phyloP scores from a whole-genome alignment of 2,888 invertebrate species.

The Drosophila histrio region DNA sequence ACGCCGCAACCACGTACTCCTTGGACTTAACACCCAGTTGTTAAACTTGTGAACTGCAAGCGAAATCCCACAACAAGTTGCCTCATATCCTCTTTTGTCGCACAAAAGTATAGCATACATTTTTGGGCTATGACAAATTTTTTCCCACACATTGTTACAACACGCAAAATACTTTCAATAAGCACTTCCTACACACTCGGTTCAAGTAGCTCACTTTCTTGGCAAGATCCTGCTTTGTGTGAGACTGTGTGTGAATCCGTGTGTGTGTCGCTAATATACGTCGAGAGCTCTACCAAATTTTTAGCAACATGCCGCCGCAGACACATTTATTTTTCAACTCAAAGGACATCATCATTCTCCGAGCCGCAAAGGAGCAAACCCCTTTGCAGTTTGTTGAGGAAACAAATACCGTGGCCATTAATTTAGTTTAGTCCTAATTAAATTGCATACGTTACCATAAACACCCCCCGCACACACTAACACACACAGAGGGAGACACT shows the following conservation, averaged over 20 bases:
- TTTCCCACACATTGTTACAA: slow-evolving; percentile 40
- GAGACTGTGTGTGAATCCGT: not conserved
- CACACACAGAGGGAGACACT: slow-evolving; percentile 14
- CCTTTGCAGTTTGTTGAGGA: slow-evolving; percentile 38
- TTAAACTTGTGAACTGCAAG: slow-evolving; percentile 3
- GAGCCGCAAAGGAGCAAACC: slow-evolving; percentile 27
- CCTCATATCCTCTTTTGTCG: slow-evolving; percentile 5
- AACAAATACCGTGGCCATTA: slow-evolving; percentile 65
- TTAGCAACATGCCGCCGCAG: slow-evolving; percentile 49
- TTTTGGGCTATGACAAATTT: slow-evolving; percentile 49
- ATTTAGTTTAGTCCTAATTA: slow-evolving; percentile 72
- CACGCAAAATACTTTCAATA: slow-evolving; percentile 68
- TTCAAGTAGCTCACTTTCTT: slow-evolving; percentile 51
- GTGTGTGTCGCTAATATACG: slow-evolving; percentile 50
- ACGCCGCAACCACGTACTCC: no score
- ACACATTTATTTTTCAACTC: slow-evolving; percentile 41
- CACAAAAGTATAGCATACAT: slow-evolving; percentile 48
- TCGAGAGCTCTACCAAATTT: slow-evolving; percentile 52
- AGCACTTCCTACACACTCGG: slow-evolving; percentile 54
- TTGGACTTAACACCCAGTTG: slow-evolving; percentile 6
- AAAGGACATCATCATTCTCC: slow-evolving; percentile 27
- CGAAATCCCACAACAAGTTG: slow-evolving; percentile 4
- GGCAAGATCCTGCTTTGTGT: slow-evolving; percentile 17
- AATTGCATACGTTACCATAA: slow-evolving; percentile 66
- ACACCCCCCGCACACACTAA: slow-evolving; percentile 20